These are phyloP conservation scores for Saturnia japonica DNA, from an alignment of 2,888 invertebrate genomes.

Conservation along the genomic window DNA sequence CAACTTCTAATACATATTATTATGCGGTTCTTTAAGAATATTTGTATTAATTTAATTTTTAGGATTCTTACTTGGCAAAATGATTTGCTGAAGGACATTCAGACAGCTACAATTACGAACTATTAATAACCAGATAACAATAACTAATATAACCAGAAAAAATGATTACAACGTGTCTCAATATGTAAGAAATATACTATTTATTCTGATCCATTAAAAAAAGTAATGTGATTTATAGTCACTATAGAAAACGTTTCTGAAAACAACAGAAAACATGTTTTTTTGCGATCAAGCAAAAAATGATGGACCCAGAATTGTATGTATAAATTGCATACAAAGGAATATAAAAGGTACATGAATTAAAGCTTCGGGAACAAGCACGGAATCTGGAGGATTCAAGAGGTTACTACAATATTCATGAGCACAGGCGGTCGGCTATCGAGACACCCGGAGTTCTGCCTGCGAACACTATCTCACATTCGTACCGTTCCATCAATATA, in stretches of 20 bases:
- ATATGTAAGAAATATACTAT: not conserved
- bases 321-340: slow-evolving; percentile 45
- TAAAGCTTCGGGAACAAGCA: slow-evolving; percentile 52
- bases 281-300: slow-evolving; percentile 40
- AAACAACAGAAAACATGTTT: slow-evolving; percentile 17
- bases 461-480: slow-evolving; percentile 61
- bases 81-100: no score
- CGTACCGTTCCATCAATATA: slow-evolving; percentile 66
- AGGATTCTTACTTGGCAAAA: no score
- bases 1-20: no score
- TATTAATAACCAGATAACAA: no score
- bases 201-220: not conserved
- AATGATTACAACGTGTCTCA: no score
- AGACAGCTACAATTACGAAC: no score
- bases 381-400: slow-evolving; percentile 61
- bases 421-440: slow-evolving; percentile 47
- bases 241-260: not conserved
- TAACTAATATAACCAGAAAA: no score
- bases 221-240: not conserved
- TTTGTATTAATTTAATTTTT: no score
- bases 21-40: no score
- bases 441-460: slow-evolving; percentile 33
- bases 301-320: slow-evolving; percentile 27
- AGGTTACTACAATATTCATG: slow-evolving; percentile 71
- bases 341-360: slow-evolving; percentile 49